Percentiles rank a stretch among this genome's conserved stretches.
Evolutionary conservation across 2,888 invertebrate genomes (phyloP).

Genomic region (Exephanes ischioxanthus): DNA sequence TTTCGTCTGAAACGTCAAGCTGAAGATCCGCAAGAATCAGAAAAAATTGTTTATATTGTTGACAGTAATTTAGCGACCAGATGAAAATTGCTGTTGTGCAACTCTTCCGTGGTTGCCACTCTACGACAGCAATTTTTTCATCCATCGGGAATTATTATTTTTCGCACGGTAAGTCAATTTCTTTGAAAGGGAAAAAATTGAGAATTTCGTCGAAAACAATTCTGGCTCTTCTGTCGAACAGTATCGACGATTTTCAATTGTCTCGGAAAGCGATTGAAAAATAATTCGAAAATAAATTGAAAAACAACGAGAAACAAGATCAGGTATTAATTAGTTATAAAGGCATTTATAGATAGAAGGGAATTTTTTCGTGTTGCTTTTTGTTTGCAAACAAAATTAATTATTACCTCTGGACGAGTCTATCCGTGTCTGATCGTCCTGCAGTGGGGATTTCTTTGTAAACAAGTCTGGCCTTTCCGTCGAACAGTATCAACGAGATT

Average conservation of each 20-base stretch:
- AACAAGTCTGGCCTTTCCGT: no score
- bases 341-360: no score
- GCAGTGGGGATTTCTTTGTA: no score
- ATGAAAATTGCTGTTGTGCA: background rate
- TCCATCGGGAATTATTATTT: background rate
- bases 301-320: background rate
- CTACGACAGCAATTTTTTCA: background rate
- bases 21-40: background rate
- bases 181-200: no score
- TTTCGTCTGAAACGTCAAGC: background rate
- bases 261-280: slow-evolving; percentile 9
- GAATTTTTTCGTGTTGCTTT: no score
- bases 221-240: background rate
- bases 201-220: no score
- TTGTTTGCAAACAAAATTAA: no score
- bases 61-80: background rate
- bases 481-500: no score
- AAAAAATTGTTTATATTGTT: background rate
- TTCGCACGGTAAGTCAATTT: no score
- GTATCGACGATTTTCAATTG: background rate
- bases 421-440: no score
- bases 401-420: no score
- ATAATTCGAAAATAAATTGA: background rate
- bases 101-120: background rate
- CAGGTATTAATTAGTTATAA: background rate